Evolutionary conservation across 2,797 vertebrate species (phyloP).

Genomic region (Siniperca obscura): DNA sequence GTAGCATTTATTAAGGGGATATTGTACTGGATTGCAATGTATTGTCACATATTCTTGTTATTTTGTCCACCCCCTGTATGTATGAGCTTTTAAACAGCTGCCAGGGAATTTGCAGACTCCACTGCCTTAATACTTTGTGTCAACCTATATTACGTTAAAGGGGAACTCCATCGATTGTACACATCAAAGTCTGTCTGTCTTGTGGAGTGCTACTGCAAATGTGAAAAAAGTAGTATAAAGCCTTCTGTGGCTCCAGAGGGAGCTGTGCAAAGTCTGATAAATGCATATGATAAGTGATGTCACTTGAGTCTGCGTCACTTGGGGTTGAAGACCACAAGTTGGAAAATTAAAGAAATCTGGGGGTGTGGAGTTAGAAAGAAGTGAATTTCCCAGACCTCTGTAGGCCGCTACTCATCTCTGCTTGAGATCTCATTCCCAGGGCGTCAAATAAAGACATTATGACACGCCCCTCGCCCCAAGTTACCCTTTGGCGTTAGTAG

Average conservation of each 20-base stretch:
- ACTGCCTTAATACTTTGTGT: neutral
- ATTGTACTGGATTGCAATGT: neutral
- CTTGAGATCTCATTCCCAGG: neutral
- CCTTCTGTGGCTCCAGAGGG: neutral
- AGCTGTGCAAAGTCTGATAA: neutral
- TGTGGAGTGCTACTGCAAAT: too few species aligned
- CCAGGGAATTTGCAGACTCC: neutral
- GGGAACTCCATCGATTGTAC: neutral
- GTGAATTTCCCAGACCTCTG: neutral
- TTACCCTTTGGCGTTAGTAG: too few species aligned
- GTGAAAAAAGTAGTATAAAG: neutral
- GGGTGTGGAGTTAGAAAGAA: neutral
- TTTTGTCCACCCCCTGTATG: slow-evolving; percentile 3
- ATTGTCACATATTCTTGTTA: neutral
- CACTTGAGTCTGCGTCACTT: neutral
- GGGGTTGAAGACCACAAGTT: neutral
- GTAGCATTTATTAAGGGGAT: neutral
- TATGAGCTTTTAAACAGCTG: slow-evolving; percentile 9
- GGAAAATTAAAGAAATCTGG: neutral
- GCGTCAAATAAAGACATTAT: too few species aligned
- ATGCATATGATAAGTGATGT: neutral
- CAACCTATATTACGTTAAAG: neutral
- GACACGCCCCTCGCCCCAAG: too few species aligned
- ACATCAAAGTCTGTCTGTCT: neutral
- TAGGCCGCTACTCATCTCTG: neutral